A percentile compares a stretch with the other conserved stretches of the same genome.
These are phyloP conservation scores for Leuciscus waleckii DNA, from an alignment of 2,797 vertebrate species.

Conservation along the genomic window DNA sequence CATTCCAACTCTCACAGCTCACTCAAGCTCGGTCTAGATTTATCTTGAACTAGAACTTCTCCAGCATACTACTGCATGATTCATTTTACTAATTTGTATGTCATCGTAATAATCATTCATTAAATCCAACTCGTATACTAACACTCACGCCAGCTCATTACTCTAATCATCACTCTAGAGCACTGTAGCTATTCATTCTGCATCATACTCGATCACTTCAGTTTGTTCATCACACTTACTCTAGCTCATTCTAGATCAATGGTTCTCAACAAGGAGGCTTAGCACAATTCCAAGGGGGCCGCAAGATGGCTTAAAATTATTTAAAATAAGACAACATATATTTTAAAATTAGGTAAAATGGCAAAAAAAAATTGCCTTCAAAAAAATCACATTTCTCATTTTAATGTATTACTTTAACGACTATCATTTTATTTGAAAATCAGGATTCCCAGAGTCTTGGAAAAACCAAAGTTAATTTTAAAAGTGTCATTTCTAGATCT, in stretches of 20 bases:
- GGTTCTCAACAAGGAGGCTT: neutral
- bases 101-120: neutral
- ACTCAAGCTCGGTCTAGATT: neutral
- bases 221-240: neutral
- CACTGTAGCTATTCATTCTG: neutral
- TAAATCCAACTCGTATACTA: neutral
- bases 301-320: neutral
- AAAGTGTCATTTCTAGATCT: neutral
- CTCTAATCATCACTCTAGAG: neutral
- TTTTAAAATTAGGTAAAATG: neutral
- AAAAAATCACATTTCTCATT: no score
- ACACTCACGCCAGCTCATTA: neutral
- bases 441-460: neutral
- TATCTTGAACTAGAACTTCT: neutral
- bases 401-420: neutral
- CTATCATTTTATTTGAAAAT: neutral
- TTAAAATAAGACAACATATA: neutral
- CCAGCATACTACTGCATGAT: neutral
- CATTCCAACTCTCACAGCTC: constrained; percentile 12
- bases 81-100: neutral
- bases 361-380: no score
- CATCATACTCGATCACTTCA: neutral
- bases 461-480: neutral
- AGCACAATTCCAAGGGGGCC: neutral
- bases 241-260: neutral